Evolutionary conservation across 2,113 vertebrate genomes (phyloP).

Genomic region (Microtus richardsoni): DNA sequence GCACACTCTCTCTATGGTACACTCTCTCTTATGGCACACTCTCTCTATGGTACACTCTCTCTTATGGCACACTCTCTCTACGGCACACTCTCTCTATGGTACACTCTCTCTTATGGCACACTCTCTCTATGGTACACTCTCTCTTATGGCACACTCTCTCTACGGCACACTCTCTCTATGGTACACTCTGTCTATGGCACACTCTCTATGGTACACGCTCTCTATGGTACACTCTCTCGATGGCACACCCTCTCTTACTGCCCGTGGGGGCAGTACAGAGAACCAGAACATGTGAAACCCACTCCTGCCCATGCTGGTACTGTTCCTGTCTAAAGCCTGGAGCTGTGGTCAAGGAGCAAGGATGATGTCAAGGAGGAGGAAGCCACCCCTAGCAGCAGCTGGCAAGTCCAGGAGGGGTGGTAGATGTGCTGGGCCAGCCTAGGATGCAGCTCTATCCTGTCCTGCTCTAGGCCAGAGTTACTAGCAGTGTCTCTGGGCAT

Average conservation of each 20-base stretch:
- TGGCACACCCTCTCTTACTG: not conserved
- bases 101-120: no score
- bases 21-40: no score
- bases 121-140: not conserved
- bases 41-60: no score
- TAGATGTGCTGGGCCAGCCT: accelerated
- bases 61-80: not conserved
- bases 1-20: not conserved
- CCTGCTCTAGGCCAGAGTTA: not conserved
- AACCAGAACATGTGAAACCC: not conserved
- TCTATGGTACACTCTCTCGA: no score
- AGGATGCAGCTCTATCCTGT: no score
- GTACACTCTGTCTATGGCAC: no score
- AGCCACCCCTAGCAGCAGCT: not conserved
- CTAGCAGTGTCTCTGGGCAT: not conserved
- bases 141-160: no score
- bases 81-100: no score
- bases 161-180: no score
- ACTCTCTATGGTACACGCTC: no score
- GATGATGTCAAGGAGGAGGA: not conserved
- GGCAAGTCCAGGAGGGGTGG: no score
- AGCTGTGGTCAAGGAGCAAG: not conserved
- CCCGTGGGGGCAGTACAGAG: no score
- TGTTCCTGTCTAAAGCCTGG: not conserved
- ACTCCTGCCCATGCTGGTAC: not conserved